phyloP scores from a whole-genome alignment of 2,113 vertebrate species.

The Triplophysa siluroides region DNA sequence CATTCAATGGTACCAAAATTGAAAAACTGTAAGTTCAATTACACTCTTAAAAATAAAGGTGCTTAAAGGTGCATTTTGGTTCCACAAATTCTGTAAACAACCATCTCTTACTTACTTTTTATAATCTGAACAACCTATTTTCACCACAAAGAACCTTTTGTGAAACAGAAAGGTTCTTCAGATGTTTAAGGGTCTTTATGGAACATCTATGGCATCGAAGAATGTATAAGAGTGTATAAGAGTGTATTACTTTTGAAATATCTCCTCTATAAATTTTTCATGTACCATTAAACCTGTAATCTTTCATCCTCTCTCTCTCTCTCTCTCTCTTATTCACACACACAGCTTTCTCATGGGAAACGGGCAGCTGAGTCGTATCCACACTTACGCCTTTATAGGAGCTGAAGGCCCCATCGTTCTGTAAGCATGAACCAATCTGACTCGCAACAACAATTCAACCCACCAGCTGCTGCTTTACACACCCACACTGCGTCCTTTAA shows the following conservation, averaged over 20 bases:
- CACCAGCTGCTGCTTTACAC: slow-evolving; percentile 56
- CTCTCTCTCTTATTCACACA: background rate
- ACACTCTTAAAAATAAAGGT: background rate
- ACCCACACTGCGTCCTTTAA: slow-evolving; percentile 35
- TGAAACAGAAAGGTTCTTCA: too few relatives aligned
- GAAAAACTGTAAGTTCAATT: slow-evolving; percentile 81
- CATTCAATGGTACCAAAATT: slow-evolving; percentile 92
- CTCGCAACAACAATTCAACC: slow-evolving; percentile 45
- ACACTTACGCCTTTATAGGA: slow-evolving; percentile 85
- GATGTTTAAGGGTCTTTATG: too few relatives aligned
- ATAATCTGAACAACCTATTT: too few relatives aligned
- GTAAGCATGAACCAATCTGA: slow-evolving; percentile 79
- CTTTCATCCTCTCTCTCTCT: slow-evolving; percentile 4
- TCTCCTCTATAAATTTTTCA: slow-evolving; percentile 16
- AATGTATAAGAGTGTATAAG: too few relatives aligned
- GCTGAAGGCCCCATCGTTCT: slow-evolving; percentile 84
- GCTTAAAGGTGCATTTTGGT: too few relatives aligned
- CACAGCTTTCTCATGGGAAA: slow-evolving; percentile 87
- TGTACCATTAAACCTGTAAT: slow-evolving; percentile 25
- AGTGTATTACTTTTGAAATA: background rate
- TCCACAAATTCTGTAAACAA: too few relatives aligned
- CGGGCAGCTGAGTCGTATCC: slow-evolving; percentile 82
- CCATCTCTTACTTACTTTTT: too few relatives aligned
- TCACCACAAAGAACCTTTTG: too few relatives aligned
- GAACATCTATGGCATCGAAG: too few relatives aligned